Percentiles rank a stretch among this genome's conserved stretches.
Evolutionary conservation across 1,140 invertebrate species (phyloP).

Genomic region (Hesperophylax magnus): DNA sequence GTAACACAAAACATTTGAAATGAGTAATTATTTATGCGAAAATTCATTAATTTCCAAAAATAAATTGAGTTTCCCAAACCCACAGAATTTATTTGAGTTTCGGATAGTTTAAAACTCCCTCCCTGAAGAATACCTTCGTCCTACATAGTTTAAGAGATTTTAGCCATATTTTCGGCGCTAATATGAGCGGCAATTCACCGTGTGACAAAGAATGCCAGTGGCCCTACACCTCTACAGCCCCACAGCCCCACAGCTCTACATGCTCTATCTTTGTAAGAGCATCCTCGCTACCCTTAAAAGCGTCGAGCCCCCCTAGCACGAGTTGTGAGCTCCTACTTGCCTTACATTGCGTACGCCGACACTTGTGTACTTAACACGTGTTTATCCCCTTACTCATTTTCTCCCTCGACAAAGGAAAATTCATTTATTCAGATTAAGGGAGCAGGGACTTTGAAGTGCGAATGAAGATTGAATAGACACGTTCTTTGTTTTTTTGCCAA

Average conservation of each 20-base stretch:
- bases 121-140: neutral
- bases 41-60: too few relatives aligned
- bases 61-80: too few relatives aligned
- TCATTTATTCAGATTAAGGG: too few relatives aligned
- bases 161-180: conserved; percentile 1
- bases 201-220: neutral
- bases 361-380: neutral
- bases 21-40: too few relatives aligned
- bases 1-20: too few relatives aligned
- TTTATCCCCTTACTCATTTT: neutral
- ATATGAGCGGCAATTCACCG: neutral
- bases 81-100: too few relatives aligned
- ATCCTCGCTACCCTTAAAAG: conserved; percentile 10
- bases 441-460: too few relatives aligned
- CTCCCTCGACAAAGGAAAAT: too few relatives aligned
- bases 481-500: too few relatives aligned
- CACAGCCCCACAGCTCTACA: too few relatives aligned
- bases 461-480: too few relatives aligned
- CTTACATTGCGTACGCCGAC: neutral
- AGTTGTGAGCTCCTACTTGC: neutral
- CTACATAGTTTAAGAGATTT: neutral
- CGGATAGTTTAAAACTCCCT: too few relatives aligned
- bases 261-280: neutral
- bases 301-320: neutral
- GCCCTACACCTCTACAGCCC: neutral